Percentiles rank a stretch among this genome's conserved stretches.
These are phyloP conservation scores for Apis florea DNA, from an alignment of 1,140 invertebrate genomes.

Conservation along the genomic window DNA sequence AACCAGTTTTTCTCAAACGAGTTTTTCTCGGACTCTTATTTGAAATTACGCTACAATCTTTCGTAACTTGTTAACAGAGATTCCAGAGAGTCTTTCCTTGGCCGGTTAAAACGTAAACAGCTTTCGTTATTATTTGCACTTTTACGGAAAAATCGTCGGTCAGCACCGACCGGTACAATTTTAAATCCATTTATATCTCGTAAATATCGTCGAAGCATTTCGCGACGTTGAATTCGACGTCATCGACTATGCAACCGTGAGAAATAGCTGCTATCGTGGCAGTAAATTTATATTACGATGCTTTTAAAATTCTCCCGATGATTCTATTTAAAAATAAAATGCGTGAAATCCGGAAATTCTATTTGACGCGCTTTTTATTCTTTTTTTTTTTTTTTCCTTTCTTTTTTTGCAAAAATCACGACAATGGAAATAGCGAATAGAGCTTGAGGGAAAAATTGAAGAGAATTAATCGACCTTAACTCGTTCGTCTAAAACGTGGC, in stretches of 20 bases:
- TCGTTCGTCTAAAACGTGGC: too few relatives aligned
- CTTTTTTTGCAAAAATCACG: too few relatives aligned
- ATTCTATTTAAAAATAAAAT: neutral
- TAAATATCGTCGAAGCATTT: constrained; percentile 61
- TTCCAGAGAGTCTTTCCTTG: neutral
- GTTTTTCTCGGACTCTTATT: neutral
- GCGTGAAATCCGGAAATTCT: too few relatives aligned
- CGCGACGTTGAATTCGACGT: constrained; percentile 53
- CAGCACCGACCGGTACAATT: constrained; percentile 20
- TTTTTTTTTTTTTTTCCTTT: neutral
- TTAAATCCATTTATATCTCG: constrained; percentile 65
- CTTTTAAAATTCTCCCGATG: constrained; percentile 30
- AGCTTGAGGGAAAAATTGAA: too few relatives aligned
- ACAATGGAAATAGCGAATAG: too few relatives aligned
- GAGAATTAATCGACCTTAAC: too few relatives aligned
- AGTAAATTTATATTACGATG: constrained; percentile 44
- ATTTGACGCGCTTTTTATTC: neutral
- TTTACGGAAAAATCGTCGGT: neutral
- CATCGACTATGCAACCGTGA: constrained; percentile 8
- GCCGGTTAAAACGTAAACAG: constrained; percentile 3
- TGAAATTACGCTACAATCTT: constrained; percentile 4
- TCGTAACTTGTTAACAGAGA: constrained; percentile 3
- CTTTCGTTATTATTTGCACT: constrained; percentile 34
- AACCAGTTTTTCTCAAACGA: neutral
- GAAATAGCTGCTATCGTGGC: constrained; percentile 11